Conservation (phyloP, 2,888 invertebrate species). For the Thymelicus sylvestris region DNA sequence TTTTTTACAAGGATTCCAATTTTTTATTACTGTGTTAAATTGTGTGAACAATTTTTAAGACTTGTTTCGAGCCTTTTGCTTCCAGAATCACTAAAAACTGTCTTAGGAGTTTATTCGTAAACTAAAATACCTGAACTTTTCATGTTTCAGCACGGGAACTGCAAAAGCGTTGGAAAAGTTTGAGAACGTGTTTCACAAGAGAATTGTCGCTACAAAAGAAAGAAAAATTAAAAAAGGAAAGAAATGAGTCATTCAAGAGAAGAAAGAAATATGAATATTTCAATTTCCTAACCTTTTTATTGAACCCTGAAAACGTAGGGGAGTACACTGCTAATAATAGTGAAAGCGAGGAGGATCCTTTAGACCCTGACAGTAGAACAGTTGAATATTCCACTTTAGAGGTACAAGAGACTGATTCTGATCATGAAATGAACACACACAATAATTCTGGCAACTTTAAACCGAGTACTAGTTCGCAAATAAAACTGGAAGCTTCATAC, state of each 20-base stretch:
- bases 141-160: slow-evolving; percentile 56
- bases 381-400: neutral
- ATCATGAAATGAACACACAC: neutral
- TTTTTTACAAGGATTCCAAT: too few species aligned
- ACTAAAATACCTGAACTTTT: neutral
- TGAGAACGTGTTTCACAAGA: slow-evolving; percentile 64
- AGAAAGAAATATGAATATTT: slow-evolving; percentile 62
- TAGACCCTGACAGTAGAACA: neutral
- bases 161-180: slow-evolving; percentile 64
- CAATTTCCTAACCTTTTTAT: slow-evolving; percentile 55
- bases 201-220: slow-evolving; percentile 57
- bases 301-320: slow-evolving; percentile 31
- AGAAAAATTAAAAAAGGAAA: slow-evolving; percentile 50
- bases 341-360: slow-evolving; percentile 35
- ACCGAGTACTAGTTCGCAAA: neutral
- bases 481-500: neutral
- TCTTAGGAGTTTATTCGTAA: neutral
- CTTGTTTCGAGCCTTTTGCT: too few species aligned
- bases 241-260: slow-evolving; percentile 47
- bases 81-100: too few species aligned
- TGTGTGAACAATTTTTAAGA: too few species aligned
- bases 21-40: too few species aligned
- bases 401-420: neutral
- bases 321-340: slow-evolving; percentile 26
- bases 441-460: neutral